phyloP scores from a whole-genome alignment of 2,888 invertebrate species.

The Drosophila anomelani region DNA sequence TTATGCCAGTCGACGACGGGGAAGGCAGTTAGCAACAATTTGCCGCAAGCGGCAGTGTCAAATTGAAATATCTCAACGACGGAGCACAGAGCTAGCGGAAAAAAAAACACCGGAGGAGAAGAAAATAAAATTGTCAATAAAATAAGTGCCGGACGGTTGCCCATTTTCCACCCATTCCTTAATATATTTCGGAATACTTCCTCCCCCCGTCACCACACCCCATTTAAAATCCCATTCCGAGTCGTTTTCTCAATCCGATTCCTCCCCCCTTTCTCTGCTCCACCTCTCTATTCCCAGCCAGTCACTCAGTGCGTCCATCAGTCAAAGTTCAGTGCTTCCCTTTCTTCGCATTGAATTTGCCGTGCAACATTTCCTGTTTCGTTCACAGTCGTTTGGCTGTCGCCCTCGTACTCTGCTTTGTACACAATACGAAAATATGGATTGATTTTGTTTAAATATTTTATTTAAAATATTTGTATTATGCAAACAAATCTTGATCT shows the following conservation, averaged over 20 bases:
- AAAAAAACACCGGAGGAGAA: conserved; percentile 18
- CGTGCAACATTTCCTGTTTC: conserved; percentile 72
- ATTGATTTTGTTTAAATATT: neutral
- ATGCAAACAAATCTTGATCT: neutral
- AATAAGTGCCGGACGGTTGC: conserved; percentile 64
- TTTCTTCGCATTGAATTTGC: conserved; percentile 47
- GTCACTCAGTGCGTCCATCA: conserved; percentile 61
- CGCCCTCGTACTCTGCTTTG: conserved; percentile 12
- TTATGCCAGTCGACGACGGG: conserved; percentile 64
- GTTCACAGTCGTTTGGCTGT: conserved; percentile 20
- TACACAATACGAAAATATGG: neutral
- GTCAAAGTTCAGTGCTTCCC: conserved; percentile 68
- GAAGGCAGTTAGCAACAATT: conserved; percentile 76
- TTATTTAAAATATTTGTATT: neutral
- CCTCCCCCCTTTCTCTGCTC: neutral
- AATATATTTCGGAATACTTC: neutral
- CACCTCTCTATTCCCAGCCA: conserved; percentile 7
- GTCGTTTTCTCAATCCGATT: conserved; percentile 20
- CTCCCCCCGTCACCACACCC: neutral
- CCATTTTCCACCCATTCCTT: conserved; percentile 20
- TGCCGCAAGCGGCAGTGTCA: conserved; percentile 76
- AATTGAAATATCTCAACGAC: conserved; percentile 66
- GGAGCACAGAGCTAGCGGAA: conserved; percentile 5
- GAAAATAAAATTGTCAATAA: conserved; percentile 74
- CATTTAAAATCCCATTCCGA: conserved; percentile 12